phyloP scores from a whole-genome alignment of 1,140 invertebrate species.

The Conus betulinus region DNA sequence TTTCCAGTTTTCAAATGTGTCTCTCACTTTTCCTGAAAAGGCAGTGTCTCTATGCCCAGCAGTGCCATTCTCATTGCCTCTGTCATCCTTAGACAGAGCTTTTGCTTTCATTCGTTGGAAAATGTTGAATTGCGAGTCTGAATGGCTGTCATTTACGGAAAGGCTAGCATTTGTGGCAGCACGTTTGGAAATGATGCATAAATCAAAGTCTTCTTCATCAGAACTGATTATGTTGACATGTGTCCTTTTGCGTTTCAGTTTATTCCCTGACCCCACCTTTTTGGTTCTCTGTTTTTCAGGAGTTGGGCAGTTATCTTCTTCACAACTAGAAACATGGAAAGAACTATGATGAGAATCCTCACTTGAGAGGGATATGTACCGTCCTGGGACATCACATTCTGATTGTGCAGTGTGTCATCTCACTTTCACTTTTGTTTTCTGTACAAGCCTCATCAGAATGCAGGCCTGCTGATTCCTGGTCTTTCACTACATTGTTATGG shows the following conservation, averaged over 20 bases:
- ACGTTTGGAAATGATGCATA: neutral
- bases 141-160: no score
- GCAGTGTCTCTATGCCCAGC: no score
- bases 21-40: neutral
- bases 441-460: no score
- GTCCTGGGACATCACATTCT: no score
- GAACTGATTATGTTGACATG: neutral
- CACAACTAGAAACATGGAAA: slow-evolving; percentile 35
- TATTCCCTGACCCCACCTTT: neutral
- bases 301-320: slow-evolving; percentile 29
- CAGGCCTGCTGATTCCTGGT: neutral
- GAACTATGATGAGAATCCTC: neutral
- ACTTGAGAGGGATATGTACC: neutral
- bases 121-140: no score
- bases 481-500: neutral
- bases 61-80: no score
- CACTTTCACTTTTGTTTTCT: neutral
- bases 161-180: neutral
- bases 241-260: slow-evolving; percentile 12
- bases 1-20: neutral
- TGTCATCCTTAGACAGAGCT: no score
- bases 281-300: neutral
- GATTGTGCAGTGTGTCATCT: no score
- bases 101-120: no score
- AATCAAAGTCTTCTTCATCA: slow-evolving; percentile 28